Conservation (phyloP, 53 echinoderm and acorn worm genomes). For the Astropecten irregularis region DNA sequence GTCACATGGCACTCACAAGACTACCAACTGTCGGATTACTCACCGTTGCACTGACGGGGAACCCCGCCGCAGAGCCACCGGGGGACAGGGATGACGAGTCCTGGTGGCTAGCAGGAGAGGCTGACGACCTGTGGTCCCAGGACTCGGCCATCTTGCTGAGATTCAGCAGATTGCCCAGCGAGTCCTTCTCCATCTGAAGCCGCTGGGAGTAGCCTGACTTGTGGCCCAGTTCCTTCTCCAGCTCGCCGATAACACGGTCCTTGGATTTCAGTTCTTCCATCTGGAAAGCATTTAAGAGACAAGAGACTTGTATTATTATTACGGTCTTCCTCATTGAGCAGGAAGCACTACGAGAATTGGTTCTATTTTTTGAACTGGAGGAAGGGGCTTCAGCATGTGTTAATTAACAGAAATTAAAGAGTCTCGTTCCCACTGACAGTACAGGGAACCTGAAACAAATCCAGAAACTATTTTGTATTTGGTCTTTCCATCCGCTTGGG, state of each 20-base stretch:
- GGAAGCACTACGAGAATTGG: neutral
- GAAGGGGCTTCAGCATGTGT: too few species aligned
- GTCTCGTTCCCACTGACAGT: too few species aligned
- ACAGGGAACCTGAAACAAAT: too few species aligned
- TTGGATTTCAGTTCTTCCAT: constrained; percentile 88
- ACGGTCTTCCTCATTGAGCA: neutral
- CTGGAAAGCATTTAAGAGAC: constrained; percentile 24
- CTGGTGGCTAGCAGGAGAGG: neutral
- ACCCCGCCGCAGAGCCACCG: neutral
- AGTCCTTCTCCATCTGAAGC: constrained; percentile 75
- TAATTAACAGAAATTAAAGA: too few species aligned
- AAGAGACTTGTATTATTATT: neutral
- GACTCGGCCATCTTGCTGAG: constrained; percentile 88
- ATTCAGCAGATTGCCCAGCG: constrained; percentile 68
- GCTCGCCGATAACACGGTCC: constrained; percentile 77
- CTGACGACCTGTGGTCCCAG: constrained; percentile 74
- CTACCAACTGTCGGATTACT: neutral
- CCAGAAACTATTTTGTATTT: too few species aligned
- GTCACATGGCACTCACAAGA: too few species aligned
- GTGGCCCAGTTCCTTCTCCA: constrained; percentile 89
- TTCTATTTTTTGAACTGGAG: neutral
- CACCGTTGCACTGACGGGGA: neutral
- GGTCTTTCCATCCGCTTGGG: too few species aligned
- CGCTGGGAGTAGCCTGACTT: constrained; percentile 72
- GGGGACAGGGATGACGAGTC: too few species aligned